Base-by-base conservation (phyloP, 2,113 vertebrate species). In the Rhynchopsitta pachyrhyncha region DNA sequence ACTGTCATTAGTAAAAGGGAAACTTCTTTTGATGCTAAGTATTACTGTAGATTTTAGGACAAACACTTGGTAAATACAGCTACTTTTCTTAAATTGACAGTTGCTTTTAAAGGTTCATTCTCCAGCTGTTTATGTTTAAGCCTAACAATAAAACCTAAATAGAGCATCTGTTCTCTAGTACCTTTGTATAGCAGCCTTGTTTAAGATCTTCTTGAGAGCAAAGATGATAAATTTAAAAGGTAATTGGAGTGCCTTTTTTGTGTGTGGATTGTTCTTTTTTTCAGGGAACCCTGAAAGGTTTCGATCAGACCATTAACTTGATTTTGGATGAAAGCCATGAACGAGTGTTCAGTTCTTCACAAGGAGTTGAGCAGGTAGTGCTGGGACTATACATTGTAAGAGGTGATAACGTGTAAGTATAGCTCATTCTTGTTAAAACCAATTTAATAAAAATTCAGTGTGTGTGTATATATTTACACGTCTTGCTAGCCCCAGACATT, bases 271-370 rank as follows among this genome's bases (percentile, higher is more conserved):
- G 33, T n/a, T 12, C 29, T 47, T 68, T 88, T 70, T 86, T 87
- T 50, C 76, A 99, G 99, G 99, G 99, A 64, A 99, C 99, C 1
- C 97, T 99, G 70, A 99, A 99, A 97, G 99, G 99, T 88, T 99
- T 99, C 96, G 99, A 99, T 97, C 99, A 99, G 97, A 99, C 99
- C 80, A 99, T 99, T 97, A 99, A 99, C 97, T 98, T 99, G 96
- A 99, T 99, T 96, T 98, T 99, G 97, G 99, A 99, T 92, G 99
- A 99, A 98, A 99, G 99, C 82, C 99, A 99, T 27, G 99, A 99
- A 97, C 98, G 99, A 11, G 99, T 99, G n/a, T 99, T 99, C 97
- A 99, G 99, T 95, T 99, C 99, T 96, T 98, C 98, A 66, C 99
- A 99, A 97, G 99, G 99, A 35, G 99, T 99, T 92, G 99, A 99